Evolutionary conservation across 2,888 invertebrate genomes (phyloP), one percentile per base, ranked within the genome.

Genomic region (Epinotia bilunana): DNA sequence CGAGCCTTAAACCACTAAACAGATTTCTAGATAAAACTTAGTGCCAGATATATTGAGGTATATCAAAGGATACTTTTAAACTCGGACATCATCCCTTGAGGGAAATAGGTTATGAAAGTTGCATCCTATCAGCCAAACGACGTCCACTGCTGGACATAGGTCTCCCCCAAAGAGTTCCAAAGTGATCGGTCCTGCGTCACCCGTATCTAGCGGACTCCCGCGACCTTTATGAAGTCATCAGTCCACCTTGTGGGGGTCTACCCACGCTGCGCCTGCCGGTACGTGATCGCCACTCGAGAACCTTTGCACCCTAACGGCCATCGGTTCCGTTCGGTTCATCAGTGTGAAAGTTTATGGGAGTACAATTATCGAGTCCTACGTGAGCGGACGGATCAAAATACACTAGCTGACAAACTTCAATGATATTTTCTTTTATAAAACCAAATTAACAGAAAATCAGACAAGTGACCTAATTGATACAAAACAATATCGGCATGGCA

Each of bases 401-500:
- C 49, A 64, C 23, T 9, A 23, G 16, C 63, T 46, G 23, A 9
- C 1, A 43, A 33, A 64, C 5, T n/a, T n/a, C n/a, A n/a, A 65
- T 33, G 2, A 39, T n/a, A 58, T 43, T 1, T 63, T 39, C 39
- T 39, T 39, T 39, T 13, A 23, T 13, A 43, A 13, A 57, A 55
- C 11, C 67, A 55, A 61, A 55, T 55, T 39, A 60, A 58, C 43
- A 28, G 28, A 58, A n/a, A 49, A 62, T 67, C 39, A n/a, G n/a
- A n/a, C n/a, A 69, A 58, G 67, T 49, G 7, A 20, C 16, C 63
- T 69, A 70, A 74, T 74, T 69, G 69, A 74, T 58, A 58, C 60
- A 57, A 28, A 46, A 18, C 55, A 46, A 53, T 18, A 43, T 43
- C 70, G 70, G 61, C n/a, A 53, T 20, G 69, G 58, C 18, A 63